These are phyloP conservation scores for Streblospio benedicti DNA, from an alignment of 1,140 invertebrate genomes.

Conservation along the genomic window DNA sequence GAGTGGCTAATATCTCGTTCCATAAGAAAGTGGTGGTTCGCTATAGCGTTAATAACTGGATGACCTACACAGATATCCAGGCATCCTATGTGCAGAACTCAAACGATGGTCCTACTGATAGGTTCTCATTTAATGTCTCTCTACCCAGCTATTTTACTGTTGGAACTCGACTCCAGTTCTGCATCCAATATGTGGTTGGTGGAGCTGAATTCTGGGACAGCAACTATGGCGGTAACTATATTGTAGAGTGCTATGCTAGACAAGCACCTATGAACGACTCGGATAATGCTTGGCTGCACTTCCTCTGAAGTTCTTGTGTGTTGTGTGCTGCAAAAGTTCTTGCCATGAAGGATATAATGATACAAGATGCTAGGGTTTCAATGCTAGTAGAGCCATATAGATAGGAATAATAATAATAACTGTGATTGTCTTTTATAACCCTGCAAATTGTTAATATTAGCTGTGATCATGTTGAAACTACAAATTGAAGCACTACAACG, in stretches of 20 bases:
- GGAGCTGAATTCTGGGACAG: slow-evolving; percentile 78
- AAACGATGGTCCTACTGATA: slow-evolving; percentile 83
- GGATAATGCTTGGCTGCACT: too few species aligned
- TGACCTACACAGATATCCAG: slow-evolving; percentile 65
- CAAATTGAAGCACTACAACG: too few species aligned
- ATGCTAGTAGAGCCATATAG: too few species aligned
- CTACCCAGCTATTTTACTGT: slow-evolving; percentile 52
- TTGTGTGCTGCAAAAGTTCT: too few species aligned
- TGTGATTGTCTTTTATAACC: too few species aligned
- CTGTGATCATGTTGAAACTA: too few species aligned
- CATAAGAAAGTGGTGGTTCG: slow-evolving; percentile 81
- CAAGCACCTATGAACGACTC: too few species aligned
- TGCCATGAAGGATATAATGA: too few species aligned
- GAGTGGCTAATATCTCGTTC: slow-evolving; percentile 82
- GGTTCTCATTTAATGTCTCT: slow-evolving; percentile 68
- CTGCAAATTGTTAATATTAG: too few species aligned
- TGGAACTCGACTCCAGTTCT: slow-evolving; percentile 69
- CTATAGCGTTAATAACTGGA: slow-evolving; percentile 79
- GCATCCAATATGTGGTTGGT: slow-evolving; percentile 70
- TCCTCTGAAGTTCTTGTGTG: too few species aligned
- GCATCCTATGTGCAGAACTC: slow-evolving; percentile 75
- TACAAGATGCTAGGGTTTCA: too few species aligned
- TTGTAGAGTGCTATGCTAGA: slow-evolving; percentile 42
- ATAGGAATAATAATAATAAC: too few species aligned
- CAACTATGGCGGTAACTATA: slow-evolving; percentile 73